Conservation (phyloP, 37 sponge, comb jelly and placozoan species). For the Eunapius fragilis region DNA sequence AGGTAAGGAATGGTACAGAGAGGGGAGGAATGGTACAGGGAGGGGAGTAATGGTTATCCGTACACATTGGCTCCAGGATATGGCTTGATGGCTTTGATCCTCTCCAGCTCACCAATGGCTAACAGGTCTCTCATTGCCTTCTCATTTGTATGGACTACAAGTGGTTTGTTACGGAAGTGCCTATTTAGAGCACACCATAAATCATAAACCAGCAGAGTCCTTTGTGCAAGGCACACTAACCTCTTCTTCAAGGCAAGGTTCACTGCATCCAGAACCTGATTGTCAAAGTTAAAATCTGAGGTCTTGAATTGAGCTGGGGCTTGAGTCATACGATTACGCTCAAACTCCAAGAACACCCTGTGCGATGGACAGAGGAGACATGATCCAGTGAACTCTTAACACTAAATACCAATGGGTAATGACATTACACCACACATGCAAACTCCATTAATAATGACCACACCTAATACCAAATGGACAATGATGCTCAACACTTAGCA, state of each 20-base stretch:
- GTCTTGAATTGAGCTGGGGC: not conserved
- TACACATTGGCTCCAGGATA: not conserved
- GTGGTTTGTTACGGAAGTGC: not conserved
- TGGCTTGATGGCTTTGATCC: not conserved
- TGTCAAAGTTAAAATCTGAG: not conserved
- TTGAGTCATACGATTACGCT: conserved; percentile 10
- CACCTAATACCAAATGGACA: not conserved
- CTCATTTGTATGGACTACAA: not conserved
- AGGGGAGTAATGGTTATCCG: not conserved
- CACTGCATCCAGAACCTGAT: conserved; percentile 50
- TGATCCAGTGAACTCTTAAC: too few species aligned
- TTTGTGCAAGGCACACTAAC: not conserved
- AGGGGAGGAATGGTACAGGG: not conserved
- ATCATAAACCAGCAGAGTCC: not conserved
- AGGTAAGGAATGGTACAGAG: too few species aligned
- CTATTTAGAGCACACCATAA: not conserved
- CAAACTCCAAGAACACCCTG: conserved; percentile 76
- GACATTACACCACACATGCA: too few species aligned
- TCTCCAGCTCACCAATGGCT: conserved; percentile 2
- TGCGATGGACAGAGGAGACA: not conserved
- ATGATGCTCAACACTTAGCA: not conserved
- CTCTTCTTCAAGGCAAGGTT: conserved; percentile 61
- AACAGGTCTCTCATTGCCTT: not conserved
- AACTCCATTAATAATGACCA: too few species aligned
- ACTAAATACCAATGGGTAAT: too few species aligned